Base-by-base conservation (phyloP, 2,113 vertebrate genomes). In the Cyprinodon brontotheroides region DNA sequence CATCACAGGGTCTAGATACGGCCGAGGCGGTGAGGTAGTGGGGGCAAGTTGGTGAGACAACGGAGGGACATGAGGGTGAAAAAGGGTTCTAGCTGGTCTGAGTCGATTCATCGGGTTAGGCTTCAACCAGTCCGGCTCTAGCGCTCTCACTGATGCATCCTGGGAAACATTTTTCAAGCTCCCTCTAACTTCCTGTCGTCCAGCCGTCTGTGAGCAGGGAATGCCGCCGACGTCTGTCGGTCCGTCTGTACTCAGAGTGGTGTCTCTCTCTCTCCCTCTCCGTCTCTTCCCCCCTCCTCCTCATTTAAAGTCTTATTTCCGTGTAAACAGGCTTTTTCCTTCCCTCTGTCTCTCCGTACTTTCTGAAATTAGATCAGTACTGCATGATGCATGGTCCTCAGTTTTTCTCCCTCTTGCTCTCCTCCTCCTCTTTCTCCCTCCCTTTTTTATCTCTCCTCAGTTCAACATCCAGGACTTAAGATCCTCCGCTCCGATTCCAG, bases 391-490 rank as follows among this genome's bases (percentile, higher is more conserved):
- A 95, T 94, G 94, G 57, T 92, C 92, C 88, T 92, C 91, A 90
- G 86, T 86, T 93, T 57, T n/a, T 57, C 50, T 57, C 20, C 50
- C 82, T 93, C 87, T 92, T 81, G 84, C 73, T 89, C 86, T 85
- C 73, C 82, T 82, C 29, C 86, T 59, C 57, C 41, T 57, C 89
- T 76, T 90, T 89, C 85, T 61, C 92, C 81, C 87, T 82, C 91
- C 93, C 90, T 61, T 43, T 60, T 70, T n/a, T 94, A 90, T 95
- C 92, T 95, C 81, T 94, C 87, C 88, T 77, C 92, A 98, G 96
- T 98, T 94, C 96, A 97, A 94, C 96, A 96, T 92, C 96, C 95
- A 70, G 96, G 96, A 91, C 95, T 94, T 96, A 98, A 96, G 96
- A 96, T 97, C 92, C 95, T 97, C 87, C 96, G 95, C 93, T 97